A percentile compares a stretch with the other conserved stretches of the same genome.
phyloP scores from a whole-genome alignment of 2,113 vertebrate species.

The Danio rerio region DNA sequence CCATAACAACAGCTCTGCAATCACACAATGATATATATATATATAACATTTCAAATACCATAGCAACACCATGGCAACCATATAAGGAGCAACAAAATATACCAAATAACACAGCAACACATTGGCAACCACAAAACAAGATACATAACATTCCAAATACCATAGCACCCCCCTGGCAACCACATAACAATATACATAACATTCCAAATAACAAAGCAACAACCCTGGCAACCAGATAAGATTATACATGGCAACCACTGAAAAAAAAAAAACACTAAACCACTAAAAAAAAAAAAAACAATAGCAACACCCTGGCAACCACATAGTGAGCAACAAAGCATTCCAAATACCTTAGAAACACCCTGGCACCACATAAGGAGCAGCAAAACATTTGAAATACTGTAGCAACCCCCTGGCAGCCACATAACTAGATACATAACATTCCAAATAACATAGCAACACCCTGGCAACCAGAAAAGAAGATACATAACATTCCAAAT shows the following conservation, averaged over 20 bases:
- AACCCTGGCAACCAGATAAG: not conserved
- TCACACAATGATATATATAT: too few relatives aligned
- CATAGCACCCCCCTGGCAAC: not conserved
- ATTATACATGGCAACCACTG: too few relatives aligned
- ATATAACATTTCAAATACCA: not conserved
- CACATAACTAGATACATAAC: too few relatives aligned
- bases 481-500: not conserved
- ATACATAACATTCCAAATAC: not conserved
- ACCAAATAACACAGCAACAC: too few relatives aligned
- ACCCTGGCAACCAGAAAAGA: too few relatives aligned
- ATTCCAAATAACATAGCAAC: not conserved
- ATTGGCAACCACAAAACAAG: not conserved
- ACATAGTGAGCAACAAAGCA: too few relatives aligned
- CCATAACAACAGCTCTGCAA: not conserved
- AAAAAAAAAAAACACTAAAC: too few relatives aligned
- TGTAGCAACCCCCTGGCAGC: not conserved
- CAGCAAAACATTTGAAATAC: too few relatives aligned
- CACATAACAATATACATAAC: not conserved
- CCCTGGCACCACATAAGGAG: too few relatives aligned
- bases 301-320: too few relatives aligned
- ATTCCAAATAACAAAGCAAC: not conserved
- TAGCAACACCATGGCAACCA: not conserved
- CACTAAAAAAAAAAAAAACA: too few relatives aligned
- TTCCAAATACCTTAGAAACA: too few relatives aligned
- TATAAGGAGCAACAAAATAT: not conserved